These are phyloP conservation scores for Dallia pectoralis DNA, from an alignment of 2,797 vertebrate genomes.

Conservation along the genomic window DNA sequence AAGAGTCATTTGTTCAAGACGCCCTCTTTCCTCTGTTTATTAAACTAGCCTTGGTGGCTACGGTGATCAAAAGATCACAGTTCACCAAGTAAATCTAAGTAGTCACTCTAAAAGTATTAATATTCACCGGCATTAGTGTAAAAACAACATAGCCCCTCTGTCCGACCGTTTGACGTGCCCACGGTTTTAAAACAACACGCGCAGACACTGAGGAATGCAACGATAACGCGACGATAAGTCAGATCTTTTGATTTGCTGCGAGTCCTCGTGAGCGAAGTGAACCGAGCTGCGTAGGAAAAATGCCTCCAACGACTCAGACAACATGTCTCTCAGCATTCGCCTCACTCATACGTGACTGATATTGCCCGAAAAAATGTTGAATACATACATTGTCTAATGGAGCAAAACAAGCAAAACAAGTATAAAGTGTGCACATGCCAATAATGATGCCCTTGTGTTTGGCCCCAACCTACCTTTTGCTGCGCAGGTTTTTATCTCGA, in stretches of 20 bases:
- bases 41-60: constrained; percentile 57
- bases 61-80: constrained; percentile 57
- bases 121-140: constrained; percentile 51
- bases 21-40: constrained; percentile 56
- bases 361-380: constrained; percentile 48
- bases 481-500: constrained; percentile 60
- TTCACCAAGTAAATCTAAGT: constrained; percentile 53
- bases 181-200: constrained; percentile 40
- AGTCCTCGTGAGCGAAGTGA: constrained; percentile 31
- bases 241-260: constrained; percentile 49
- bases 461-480: constrained; percentile 48
- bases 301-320: constrained; percentile 23
- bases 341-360: constrained; percentile 39
- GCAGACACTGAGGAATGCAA: constrained; percentile 57
- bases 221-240: constrained; percentile 59
- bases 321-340: constrained; percentile 49
- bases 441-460: constrained; percentile 58
- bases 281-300: constrained; percentile 33
- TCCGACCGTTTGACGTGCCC: constrained; percentile 26
- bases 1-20: constrained; percentile 45
- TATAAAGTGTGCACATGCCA: constrained; percentile 14
- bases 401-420: constrained; percentile 24
- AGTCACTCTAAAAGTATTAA: constrained; percentile 65
- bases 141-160: constrained; percentile 58
- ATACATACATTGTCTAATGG: constrained; percentile 59